These are phyloP conservation scores for Leptocoma aspasia DNA, from an alignment of 2,113 vertebrate genomes.

Conservation along the genomic window DNA sequence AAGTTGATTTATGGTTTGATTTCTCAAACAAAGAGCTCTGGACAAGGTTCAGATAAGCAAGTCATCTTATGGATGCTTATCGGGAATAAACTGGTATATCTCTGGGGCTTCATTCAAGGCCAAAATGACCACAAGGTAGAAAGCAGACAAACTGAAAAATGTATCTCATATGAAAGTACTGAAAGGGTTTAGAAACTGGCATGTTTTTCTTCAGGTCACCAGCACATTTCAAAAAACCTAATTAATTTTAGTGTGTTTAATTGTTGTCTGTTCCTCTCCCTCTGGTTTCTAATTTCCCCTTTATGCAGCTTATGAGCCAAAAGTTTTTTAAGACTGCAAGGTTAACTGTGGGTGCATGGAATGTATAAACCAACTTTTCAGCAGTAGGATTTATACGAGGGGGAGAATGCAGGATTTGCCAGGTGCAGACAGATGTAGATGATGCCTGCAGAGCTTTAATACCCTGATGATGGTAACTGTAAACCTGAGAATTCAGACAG, in stretches of 20 bases:
- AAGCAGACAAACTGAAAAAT: slow-evolving; percentile 4
- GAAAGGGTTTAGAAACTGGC: neutral
- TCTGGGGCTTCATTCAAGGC: neutral
- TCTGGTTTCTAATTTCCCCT: slow-evolving; percentile 35
- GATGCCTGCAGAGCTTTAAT: slow-evolving; percentile 49
- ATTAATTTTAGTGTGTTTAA: slow-evolving; percentile 30
- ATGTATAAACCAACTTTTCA: slow-evolving; percentile 63
- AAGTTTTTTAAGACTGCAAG: neutral
- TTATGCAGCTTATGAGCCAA: neutral
- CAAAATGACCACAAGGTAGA: slow-evolving; percentile 12
- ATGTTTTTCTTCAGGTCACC: neutral
- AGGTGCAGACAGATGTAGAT: slow-evolving; percentile 62
- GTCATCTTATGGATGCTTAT: neutral
- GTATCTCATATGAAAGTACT: neutral
- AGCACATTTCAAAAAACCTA: neutral
- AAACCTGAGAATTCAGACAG: neutral
- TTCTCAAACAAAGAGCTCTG: slow-evolving; percentile 26
- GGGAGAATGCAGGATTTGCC: slow-evolving; percentile 47
- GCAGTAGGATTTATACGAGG: slow-evolving; percentile 50
- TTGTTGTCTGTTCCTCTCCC: neutral
- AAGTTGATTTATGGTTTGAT: slow-evolving; percentile 37
- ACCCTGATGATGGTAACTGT: slow-evolving; percentile 38
- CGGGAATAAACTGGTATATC: neutral
- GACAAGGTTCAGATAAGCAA: slow-evolving; percentile 41
- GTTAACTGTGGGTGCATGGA: slow-evolving; percentile 45